Percentiles rank a stretch among this genome's conserved stretches.
phyloP scores from a whole-genome alignment of 2,797 vertebrate species.

The Spheniscus humboldti region DNA sequence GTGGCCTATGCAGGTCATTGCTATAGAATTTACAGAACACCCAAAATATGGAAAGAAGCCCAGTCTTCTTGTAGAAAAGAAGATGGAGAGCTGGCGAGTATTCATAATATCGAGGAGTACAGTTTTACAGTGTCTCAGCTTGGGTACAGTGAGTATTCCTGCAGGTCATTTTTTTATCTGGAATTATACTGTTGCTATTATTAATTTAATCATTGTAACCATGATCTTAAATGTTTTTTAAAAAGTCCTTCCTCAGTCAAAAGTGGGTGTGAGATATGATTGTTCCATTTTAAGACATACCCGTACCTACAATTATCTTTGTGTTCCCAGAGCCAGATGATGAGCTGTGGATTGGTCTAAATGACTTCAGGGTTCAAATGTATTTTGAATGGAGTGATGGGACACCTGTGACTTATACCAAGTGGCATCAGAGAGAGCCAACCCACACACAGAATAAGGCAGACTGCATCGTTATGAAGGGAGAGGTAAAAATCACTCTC shows the following conservation, averaged over 20 bases:
- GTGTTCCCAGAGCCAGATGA: constrained; percentile 75
- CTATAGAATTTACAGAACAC: constrained; percentile 82
- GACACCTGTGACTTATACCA: constrained; percentile 85
- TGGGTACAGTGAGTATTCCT: constrained; percentile 83
- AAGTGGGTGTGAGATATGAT: neutral
- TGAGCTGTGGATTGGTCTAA: constrained; percentile 91
- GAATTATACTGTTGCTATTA: neutral
- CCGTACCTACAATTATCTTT: neutral
- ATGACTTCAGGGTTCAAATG: constrained; percentile 84
- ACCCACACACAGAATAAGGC: constrained; percentile 81
- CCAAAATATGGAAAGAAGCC: constrained; percentile 85
- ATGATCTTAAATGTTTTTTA: neutral
- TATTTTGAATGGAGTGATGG: constrained; percentile 93
- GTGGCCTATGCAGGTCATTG: constrained; percentile 85
- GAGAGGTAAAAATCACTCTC: constrained; percentile 76
- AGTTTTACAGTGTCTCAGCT: constrained; percentile 89
- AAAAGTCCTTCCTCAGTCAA: neutral
- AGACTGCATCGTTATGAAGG: constrained; percentile 87
- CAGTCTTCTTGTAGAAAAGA: constrained; percentile 84
- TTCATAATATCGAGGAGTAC: constrained; percentile 89
- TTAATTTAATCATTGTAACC: neutral
- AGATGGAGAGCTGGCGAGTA: constrained; percentile 86
- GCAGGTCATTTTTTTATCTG: neutral
- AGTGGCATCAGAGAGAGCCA: constrained; percentile 85
- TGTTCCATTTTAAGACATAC: neutral